Conservation (phyloP, 2,113 vertebrate species). For the Mobula hypostoma region DNA sequence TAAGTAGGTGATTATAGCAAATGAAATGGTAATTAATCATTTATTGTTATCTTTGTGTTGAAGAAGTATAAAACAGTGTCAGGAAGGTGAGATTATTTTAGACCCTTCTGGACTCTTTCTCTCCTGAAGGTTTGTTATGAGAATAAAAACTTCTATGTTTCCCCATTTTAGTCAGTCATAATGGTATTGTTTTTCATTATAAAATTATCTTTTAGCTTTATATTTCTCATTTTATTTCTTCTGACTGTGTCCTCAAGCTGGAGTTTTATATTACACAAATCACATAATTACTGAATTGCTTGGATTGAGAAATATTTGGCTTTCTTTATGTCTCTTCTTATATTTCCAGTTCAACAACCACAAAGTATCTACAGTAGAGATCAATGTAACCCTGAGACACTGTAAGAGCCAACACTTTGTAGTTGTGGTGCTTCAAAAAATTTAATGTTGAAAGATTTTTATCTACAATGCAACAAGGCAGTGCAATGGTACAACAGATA, state of each 20-base stretch:
- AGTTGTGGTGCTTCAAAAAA: background rate
- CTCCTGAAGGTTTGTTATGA: too few species aligned
- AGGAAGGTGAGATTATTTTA: too few species aligned
- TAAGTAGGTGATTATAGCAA: too few species aligned
- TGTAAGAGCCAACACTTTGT: background rate
- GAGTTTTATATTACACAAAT: background rate
- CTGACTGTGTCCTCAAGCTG: background rate
- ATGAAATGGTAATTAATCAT: too few species aligned
- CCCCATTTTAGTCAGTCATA: too few species aligned
- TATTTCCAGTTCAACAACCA: background rate
- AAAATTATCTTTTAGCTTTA: background rate
- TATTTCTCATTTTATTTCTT: conserved; percentile 18
- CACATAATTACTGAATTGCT: background rate
- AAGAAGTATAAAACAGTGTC: too few species aligned
- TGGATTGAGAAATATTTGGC: too few species aligned
- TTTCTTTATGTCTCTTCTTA: background rate
- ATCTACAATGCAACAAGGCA: background rate
- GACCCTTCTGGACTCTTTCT: too few species aligned
- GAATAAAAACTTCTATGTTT: too few species aligned
- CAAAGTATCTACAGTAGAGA: background rate
- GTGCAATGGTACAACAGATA: too few species aligned
- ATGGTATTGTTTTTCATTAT: background rate
- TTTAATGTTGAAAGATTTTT: background rate
- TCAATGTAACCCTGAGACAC: background rate
- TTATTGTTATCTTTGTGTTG: too few species aligned